Conservation (phyloP, 2,113 vertebrate species). For the Sinocyclocheilus grahami region DNA sequence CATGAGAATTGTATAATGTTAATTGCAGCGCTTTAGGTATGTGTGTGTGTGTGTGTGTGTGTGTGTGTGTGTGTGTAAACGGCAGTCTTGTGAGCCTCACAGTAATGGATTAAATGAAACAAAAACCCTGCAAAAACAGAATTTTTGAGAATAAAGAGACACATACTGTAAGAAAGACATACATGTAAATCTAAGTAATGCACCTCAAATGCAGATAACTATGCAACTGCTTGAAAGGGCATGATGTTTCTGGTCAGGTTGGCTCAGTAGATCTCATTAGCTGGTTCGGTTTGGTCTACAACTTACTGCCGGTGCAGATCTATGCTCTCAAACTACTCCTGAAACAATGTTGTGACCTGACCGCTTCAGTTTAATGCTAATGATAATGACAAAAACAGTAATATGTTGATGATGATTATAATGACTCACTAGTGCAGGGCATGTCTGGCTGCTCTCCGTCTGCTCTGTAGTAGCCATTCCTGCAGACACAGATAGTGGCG, state of each 20-base stretch:
- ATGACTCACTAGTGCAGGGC: constrained; percentile 93
- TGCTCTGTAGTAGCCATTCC: constrained; percentile 92
- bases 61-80: constrained; percentile 27
- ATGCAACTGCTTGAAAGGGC: not conserved
- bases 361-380: not conserved
- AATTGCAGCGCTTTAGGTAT: not conserved
- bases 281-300: not conserved
- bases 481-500: constrained; percentile 88
- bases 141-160: not conserved
- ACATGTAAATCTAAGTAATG: not conserved
- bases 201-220: too few species aligned
- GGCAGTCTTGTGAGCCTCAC: constrained; percentile 20
- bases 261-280: not conserved
- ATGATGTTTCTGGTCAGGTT: not conserved
- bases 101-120: constrained; percentile 32
- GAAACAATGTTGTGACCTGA: not conserved
- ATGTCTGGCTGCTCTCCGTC: constrained; percentile 87
- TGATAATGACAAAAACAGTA: not conserved
- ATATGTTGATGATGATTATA: not conserved
- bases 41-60: not conserved
- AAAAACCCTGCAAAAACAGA: not conserved
- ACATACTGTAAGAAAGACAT: not conserved
- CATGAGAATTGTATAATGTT: not conserved
- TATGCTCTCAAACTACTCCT: not conserved
- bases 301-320: not conserved